Base-by-base conservation (phyloP, 2,888 invertebrate species). In the Choreutis nemorana region DNA sequence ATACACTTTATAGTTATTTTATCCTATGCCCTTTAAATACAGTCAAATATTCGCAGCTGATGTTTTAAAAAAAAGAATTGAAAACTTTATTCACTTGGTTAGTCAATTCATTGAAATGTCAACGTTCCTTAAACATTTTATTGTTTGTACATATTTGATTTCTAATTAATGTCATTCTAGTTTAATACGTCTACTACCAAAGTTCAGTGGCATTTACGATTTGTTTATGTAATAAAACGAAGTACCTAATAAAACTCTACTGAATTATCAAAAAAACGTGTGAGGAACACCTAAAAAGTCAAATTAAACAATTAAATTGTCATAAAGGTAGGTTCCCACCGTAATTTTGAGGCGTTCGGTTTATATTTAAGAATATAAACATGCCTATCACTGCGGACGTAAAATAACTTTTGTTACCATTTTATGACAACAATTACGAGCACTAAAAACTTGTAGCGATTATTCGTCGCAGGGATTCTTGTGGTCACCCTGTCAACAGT, bases 341-440 rank as follows among this genome's bases (percentile, higher is more conserved):
- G 56, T 59, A 61, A 65, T 64, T 55, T 46, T 60, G 55, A 65
- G 57, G 64, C 52, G 55, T 49, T 54, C 54, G 53, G 59, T 51
- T 61, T 71, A 26, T 58, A 58, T 65, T 64, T 56, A 56, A 52
- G 58, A 55, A 71, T 67, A 73, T 72, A 71, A 67, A 75, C 64
- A 62, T 56, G 52, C 50, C 60, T 71, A 71, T 72, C 68, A 71
- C 72, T 70, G 66, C 57, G 65, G 65, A 66, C 68, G 63, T 77
- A 71, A 78, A 75, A 70, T 59, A 70, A 70, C 64, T 73, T 75
- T 77, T 77, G 77, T 77, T 73, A 71, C 70, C 58, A 71, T 73
- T 78, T 78, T 77, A 78, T 67, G 72, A 71, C 72, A 73, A 72
- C 75, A 75, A 78, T 77, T 78, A 78, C 67, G 75, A 73, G 62